Conservation (phyloP, 2,797 vertebrate genomes). For the Phrynocephalus guinanensis region DNA sequence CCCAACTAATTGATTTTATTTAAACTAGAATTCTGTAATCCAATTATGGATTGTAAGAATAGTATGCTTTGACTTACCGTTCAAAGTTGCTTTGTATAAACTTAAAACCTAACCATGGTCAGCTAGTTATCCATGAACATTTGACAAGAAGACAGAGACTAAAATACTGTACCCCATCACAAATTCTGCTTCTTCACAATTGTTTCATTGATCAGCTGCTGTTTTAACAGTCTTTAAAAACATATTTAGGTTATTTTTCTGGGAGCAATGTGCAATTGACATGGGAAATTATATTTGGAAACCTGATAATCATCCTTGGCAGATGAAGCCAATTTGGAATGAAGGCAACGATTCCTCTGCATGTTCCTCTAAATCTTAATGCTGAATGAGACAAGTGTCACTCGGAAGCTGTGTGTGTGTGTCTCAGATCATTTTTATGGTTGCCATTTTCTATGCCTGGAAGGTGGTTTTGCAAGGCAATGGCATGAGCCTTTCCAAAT, state of each 20-base stretch:
- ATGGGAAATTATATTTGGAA: background rate
- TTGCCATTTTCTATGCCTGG: no score
- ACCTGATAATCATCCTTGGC: background rate
- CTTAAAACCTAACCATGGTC: background rate
- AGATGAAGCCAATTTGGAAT: background rate
- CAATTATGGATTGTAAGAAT: background rate
- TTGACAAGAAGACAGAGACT: background rate
- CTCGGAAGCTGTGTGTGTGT: no score
- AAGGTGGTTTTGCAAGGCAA: no score
- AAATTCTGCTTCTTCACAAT: background rate
- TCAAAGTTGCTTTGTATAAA: background rate
- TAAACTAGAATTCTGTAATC: constrained; percentile 21
- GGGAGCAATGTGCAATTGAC: background rate
- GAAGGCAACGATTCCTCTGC: background rate
- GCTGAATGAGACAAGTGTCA: no score
- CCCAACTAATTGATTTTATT: constrained; percentile 14
- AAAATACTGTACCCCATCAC: background rate
- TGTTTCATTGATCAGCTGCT: background rate
- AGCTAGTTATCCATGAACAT: background rate
- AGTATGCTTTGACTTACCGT: background rate
- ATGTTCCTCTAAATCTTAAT: background rate
- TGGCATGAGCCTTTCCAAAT: no score
- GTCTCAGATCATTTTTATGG: no score
- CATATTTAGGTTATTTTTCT: background rate
- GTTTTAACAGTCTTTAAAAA: background rate